phyloP scores from a whole-genome alignment of 2,888 invertebrate species.

The Erannis defoliaria region DNA sequence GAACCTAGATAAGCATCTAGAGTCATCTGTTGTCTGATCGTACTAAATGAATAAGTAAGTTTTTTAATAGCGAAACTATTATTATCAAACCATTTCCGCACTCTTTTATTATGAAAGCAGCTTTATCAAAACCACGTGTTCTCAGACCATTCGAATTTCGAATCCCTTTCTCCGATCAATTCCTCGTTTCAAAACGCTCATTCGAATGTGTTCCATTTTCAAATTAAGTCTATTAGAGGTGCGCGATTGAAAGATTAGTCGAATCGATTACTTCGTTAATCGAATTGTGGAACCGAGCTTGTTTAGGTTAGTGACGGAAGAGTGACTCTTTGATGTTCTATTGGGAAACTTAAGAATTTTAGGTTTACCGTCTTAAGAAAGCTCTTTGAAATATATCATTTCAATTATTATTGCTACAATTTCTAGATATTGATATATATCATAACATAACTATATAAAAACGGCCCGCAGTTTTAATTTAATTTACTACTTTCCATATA shows the following conservation, averaged over 20 bases:
- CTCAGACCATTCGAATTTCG: conserved; percentile 50
- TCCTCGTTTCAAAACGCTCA: conserved; percentile 34
- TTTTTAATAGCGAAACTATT: no score
- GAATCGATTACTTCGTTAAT: conserved; percentile 43
- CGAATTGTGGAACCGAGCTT: conserved; percentile 36
- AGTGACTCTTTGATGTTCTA: conserved; percentile 27
- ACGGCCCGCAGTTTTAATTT: no score
- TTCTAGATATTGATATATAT: no score
- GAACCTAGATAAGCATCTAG: no score
- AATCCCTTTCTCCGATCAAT: conserved; percentile 37
- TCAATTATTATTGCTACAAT: no score
- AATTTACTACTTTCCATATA: no score
- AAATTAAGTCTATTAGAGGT: conserved; percentile 57
- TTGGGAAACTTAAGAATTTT: conserved; percentile 8
- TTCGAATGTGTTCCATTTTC: conserved; percentile 56
- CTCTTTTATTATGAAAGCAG: conserved; percentile 5
- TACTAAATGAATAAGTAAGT: no score
- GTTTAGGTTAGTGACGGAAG: conserved; percentile 29
- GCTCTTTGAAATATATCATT: neutral
- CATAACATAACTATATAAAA: no score
- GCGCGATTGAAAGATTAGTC: conserved; percentile 43
- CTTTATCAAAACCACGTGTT: conserved; percentile 47
- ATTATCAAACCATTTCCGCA: neutral
- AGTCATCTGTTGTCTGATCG: no score
- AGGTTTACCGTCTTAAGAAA: neutral